A percentile compares a stretch with the other conserved stretches of the same genome.
These are phyloP conservation scores for Leptopilina syphax DNA, from an alignment of 2,888 invertebrate genomes.

Conservation along the genomic window DNA sequence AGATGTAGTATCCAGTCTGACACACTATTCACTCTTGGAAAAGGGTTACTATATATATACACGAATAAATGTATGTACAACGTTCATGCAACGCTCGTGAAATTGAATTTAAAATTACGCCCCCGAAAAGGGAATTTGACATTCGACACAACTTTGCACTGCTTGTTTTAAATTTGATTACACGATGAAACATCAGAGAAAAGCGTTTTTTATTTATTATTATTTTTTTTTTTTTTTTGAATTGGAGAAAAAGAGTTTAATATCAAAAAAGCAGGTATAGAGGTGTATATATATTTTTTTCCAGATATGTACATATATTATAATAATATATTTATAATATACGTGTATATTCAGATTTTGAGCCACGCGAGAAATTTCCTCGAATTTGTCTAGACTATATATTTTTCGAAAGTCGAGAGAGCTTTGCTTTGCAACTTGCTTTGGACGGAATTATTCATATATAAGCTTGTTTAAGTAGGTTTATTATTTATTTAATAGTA, in stretches of 20 bases:
- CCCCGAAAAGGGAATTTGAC: constrained; percentile 24
- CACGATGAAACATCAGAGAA: constrained; percentile 13
- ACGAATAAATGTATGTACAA: not conserved
- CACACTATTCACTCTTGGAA: not conserved
- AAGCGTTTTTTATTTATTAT: not conserved
- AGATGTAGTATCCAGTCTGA: not conserved
- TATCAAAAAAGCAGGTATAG: not conserved
- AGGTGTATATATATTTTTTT: no score
- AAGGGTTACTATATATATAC: not conserved
- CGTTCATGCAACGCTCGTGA: not conserved
- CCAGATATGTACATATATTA: no score
- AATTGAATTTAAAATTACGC: constrained; percentile 31
- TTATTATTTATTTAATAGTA: no score
- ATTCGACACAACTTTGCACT: constrained; percentile 14
- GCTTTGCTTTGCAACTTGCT: no score
- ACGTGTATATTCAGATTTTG: no score
- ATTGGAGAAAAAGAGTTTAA: not conserved
- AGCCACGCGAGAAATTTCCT: no score
- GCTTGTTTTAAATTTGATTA: constrained; percentile 2
- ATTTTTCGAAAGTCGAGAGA: no score
- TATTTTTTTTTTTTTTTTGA: not conserved
- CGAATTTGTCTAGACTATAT: no score
- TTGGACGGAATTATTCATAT: no score
- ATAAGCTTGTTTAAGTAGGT: no score
- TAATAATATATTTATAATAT: no score